A percentile compares a stretch with the other conserved stretches of the same genome.
phyloP scores from a whole-genome alignment of 2,113 vertebrate genomes.

The Egretta garzetta region DNA sequence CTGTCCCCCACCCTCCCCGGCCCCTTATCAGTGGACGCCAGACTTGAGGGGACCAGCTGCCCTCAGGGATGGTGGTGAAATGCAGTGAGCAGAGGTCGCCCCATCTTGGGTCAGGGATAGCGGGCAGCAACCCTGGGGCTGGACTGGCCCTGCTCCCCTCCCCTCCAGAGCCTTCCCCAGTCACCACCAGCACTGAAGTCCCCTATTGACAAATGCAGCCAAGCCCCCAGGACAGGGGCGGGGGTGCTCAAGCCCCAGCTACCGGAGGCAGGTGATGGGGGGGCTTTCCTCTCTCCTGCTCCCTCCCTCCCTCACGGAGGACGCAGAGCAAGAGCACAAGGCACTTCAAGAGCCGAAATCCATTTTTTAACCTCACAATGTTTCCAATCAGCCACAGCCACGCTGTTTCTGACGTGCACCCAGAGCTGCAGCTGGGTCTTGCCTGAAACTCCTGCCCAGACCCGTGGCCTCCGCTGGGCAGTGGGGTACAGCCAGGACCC shows the following conservation, averaged over 20 bases:
- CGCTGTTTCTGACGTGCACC: rapidly evolving
- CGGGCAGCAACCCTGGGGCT: background rate
- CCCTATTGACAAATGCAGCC: rapidly evolving
- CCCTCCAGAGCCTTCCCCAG: rapidly evolving
- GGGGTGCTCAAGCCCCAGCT: background rate
- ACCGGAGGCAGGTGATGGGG: background rate
- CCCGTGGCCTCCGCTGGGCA: background rate
- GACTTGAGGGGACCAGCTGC: background rate
- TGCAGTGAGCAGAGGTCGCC: background rate
- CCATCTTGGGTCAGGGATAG: background rate
- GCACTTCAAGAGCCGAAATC: background rate
- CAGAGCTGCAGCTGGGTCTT: background rate
- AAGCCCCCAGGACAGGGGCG: background rate
- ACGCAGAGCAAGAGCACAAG: background rate
- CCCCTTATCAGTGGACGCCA: slow-evolving; percentile 23
- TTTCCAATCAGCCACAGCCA: background rate
- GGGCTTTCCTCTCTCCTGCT: background rate
- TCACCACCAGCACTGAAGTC: background rate
- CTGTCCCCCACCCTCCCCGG: background rate
- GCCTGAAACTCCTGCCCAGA: background rate
- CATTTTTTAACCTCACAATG: background rate
- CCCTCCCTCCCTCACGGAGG: background rate
- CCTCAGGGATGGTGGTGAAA: background rate
- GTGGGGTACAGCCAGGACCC: background rate
- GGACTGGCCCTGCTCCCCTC: rapidly evolving